phyloP scores from a whole-genome alignment of 2,113 vertebrate genomes.

The Rhabdornis inornatus region DNA sequence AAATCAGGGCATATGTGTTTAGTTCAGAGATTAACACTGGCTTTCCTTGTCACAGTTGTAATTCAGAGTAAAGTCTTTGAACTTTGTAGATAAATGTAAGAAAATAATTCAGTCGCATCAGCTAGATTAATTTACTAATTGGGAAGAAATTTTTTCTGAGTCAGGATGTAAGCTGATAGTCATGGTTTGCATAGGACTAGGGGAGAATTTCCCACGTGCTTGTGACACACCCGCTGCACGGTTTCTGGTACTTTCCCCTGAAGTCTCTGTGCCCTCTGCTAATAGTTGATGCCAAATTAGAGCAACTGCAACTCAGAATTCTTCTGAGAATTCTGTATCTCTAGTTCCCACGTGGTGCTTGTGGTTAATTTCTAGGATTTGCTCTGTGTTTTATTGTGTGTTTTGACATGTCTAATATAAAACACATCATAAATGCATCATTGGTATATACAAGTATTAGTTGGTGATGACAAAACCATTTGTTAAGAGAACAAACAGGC shows the following conservation, averaged over 20 bases:
- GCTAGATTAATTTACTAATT: neutral
- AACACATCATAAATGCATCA: neutral
- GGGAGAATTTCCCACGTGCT: neutral
- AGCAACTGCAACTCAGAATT: neutral
- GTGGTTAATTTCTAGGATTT: neutral
- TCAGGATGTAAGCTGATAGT: neutral
- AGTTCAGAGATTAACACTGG: neutral
- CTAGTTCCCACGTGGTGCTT: neutral
- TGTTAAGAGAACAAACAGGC: neutral
- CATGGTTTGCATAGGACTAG: neutral
- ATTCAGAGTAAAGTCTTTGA: neutral
- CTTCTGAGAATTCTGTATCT: neutral
- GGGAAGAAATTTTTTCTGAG: neutral
- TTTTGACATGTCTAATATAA: neutral
- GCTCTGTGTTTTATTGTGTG: neutral
- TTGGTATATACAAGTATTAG: neutral
- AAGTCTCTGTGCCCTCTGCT: neutral
- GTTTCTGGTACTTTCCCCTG: conserved; percentile 11
- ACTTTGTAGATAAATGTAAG: neutral
- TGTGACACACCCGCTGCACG: neutral
- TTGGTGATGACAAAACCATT: neutral
- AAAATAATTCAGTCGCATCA: neutral
- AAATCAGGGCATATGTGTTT: neutral
- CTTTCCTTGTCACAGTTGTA: neutral
- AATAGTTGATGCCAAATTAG: neutral